Evolutionary conservation across 2,888 invertebrate species (phyloP).

Genomic region (Anthoptus insignis): DNA sequence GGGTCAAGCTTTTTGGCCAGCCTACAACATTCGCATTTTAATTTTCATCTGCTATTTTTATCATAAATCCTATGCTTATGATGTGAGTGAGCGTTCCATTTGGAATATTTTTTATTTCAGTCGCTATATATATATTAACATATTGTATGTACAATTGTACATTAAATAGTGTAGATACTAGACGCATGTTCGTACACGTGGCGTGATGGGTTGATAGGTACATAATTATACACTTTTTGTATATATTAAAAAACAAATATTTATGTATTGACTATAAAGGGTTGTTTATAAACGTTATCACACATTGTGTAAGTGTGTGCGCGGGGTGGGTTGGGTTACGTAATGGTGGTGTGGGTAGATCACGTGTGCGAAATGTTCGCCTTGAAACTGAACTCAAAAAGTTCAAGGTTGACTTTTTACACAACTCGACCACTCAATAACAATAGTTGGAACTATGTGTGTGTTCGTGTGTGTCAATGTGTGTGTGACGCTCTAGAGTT

Average conservation of each 20-base stretch:
- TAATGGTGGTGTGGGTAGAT: conserved; percentile 66
- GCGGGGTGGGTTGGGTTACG: conserved; percentile 65
- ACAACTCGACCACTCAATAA: conserved; percentile 64
- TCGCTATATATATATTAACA: too few species aligned
- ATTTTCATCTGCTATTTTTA: conserved; percentile 38
- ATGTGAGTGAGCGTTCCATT: conserved; percentile 7
- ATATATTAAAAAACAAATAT: too few species aligned
- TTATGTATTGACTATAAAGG: too few species aligned
- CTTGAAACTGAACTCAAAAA: conserved; percentile 80
- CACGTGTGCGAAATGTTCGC: conserved; percentile 72
- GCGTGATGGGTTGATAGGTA: too few species aligned
- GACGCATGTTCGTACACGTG: too few species aligned
- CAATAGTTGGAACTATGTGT: conserved; percentile 62
- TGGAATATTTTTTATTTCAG: background rate
- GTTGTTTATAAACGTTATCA: background rate
- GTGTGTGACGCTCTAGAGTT: conserved; percentile 41
- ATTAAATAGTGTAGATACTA: too few species aligned
- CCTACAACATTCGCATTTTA: conserved; percentile 47
- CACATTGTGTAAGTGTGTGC: background rate
- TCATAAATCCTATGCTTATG: background rate
- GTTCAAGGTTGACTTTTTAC: conserved; percentile 86
- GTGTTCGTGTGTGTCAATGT: conserved; percentile 43
- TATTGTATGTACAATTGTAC: too few species aligned
- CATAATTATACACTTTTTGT: too few species aligned
- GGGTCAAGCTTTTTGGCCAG: conserved; percentile 46